Evolutionary conservation across 2,888 invertebrate species (phyloP), one percentile per base, ranked within the genome.

Genomic region (Netelia fuscicornis): DNA sequence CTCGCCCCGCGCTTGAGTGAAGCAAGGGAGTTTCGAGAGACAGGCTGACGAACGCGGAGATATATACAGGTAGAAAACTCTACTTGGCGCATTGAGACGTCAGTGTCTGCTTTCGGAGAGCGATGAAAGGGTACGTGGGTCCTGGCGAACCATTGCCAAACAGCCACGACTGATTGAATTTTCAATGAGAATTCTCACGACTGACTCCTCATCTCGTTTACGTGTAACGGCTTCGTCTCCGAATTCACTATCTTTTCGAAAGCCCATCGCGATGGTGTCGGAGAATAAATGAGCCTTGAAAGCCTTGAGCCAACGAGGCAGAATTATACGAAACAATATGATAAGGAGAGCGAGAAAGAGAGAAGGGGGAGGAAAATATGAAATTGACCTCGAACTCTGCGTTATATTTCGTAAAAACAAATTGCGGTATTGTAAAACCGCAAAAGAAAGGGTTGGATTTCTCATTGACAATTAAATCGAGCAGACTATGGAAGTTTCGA

Each of bases 91-190:
- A 37, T 8, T 3, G 10, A 37, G 25, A 62, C 10, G 10, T n/a
- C n/a, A 6, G n/a, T 58, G 58, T 20, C 58, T 20, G 9, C 17
- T 20, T 20, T 58, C n/a, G n/a, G 54, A n/a, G 17, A 58, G 48
- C 10, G 48, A 13, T 58, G n/a, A 37, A 11, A 56, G 11, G 64
- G 65, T 37, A 30, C 13, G 65, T 23, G 23, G 11, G 17, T 23
- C 13, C 25, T 30, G 71, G 25, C 56, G 20, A 25, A 58, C 72
- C 56, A 65, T 80, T 54, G 72, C 71, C 79, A 72, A 80, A 72
- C 56, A 80, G 79, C 64, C 44, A 65, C 44, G 64, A 17, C 37
- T 80, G 56, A 80, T 80, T 72, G 65, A 72, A 80, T 72, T 80
- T 64, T 65, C n/a, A 80, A 65, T 65, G 65, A 42, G 42, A 17